Evolutionary conservation across 2,888 invertebrate genomes (phyloP).

Genomic region (Drosophila robusta): DNA sequence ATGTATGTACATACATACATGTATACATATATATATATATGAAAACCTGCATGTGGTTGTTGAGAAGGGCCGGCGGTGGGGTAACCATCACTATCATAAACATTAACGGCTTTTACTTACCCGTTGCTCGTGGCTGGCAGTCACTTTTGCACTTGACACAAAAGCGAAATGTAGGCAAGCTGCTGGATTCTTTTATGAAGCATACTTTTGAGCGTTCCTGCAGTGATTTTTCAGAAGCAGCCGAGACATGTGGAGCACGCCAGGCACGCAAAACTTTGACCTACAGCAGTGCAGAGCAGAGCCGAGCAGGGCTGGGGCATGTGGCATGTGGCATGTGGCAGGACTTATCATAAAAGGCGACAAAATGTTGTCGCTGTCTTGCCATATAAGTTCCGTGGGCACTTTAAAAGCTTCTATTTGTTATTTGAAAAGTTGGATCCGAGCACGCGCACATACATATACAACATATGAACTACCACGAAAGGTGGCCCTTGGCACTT

Average conservation of each 20-base stretch:
- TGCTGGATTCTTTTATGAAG: slow-evolving; percentile 42
- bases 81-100: slow-evolving; percentile 68
- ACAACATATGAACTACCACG: slow-evolving; percentile 3
- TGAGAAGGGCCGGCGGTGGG: slow-evolving; percentile 10
- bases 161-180: slow-evolving; percentile 57
- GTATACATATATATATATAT: slow-evolving; percentile 8
- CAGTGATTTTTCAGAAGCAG: slow-evolving; percentile 58
- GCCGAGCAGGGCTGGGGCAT: background rate
- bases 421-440: slow-evolving; percentile 42
- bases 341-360: slow-evolving; percentile 57
- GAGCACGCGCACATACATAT: background rate
- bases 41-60: slow-evolving; percentile 19
- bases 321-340: background rate
- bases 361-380: slow-evolving; percentile 63
- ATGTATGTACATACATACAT: slow-evolving; percentile 22
- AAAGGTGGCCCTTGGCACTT: slow-evolving; percentile 37
- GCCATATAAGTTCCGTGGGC: slow-evolving; percentile 49
- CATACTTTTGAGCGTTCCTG: slow-evolving; percentile 50
- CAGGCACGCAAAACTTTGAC: slow-evolving; percentile 50
- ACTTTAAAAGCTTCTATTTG: slow-evolving; percentile 65
- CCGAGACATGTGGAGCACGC: slow-evolving; percentile 39
- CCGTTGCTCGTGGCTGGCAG: slow-evolving; percentile 50
- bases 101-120: slow-evolving; percentile 78
- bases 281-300: slow-evolving; percentile 23
- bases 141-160: slow-evolving; percentile 67